Base-by-base conservation (phyloP, 2,113 vertebrate species). In the Erythrocercus mccallii region DNA sequence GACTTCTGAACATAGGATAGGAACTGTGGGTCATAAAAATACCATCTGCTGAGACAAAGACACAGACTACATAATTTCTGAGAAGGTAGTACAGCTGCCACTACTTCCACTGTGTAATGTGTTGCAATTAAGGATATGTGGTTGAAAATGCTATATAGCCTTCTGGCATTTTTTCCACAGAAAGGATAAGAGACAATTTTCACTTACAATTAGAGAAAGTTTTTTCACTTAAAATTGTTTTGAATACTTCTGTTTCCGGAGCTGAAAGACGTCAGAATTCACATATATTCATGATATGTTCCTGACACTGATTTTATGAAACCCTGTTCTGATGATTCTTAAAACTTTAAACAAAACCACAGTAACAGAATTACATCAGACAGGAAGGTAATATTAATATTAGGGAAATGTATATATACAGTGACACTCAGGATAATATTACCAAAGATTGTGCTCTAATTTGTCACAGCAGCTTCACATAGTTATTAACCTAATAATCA, bases 11-110 rank as follows among this genome's bases (percentile, higher is more conserved):
- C 23, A 42, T 23, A 54, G 64, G 60, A 57, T 35, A 66, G 69
- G 83, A 84, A 86, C 40, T n/a, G 40, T 2, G 2, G 86, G 94
- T 94, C 86, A 71, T 84, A 89, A 96, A 95, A 94, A 86, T 91
- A 92, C 72, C 69, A 64, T 91, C 95, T 97, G 86, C 86, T 84
- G 30, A 82, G 80, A 74, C 35, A 73, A 92, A 90, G 68, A 90
- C n/a, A 44, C 53, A 80, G 51, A 56, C 80, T 65, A 64, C 64
- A 35, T 78, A 60, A 88, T 92, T 89, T 92, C 79, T 86, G 77
- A 84, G 82, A 93, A 78, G 88, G 81, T 78, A 40, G n/a, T 50
- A 24, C 64, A 91, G 65, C 80, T 91, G 76, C 47, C 60, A 53
- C 21, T 78, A 60, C 47, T 93, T 92, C 57, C 15, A 8, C 54